A percentile compares a stretch with the other conserved stretches of the same genome.
Conservation (phyloP, 1,140 invertebrate genomes). For the Plutomurus gul region DNA sequence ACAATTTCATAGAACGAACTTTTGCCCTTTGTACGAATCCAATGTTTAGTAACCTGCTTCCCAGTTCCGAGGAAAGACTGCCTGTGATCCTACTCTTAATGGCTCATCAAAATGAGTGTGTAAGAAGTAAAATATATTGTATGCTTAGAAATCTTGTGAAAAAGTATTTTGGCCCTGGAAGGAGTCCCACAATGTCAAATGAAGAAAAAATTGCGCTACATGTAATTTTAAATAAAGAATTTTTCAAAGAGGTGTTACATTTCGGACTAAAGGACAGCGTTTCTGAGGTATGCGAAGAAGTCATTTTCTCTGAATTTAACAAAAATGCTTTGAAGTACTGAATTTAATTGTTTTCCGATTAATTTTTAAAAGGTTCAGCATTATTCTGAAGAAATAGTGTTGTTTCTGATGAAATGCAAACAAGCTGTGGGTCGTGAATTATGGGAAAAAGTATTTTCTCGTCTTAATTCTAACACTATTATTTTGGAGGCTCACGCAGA, state of each 20-base stretch:
- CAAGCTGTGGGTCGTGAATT: not conserved
- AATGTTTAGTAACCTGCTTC: not conserved
- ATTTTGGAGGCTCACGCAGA: constrained; percentile 2
- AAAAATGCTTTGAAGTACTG: too few relatives aligned
- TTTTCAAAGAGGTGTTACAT: not conserved
- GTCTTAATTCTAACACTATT: not conserved
- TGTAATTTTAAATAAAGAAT: not conserved
- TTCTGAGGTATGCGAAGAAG: not conserved
- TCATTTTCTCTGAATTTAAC: too few relatives aligned
- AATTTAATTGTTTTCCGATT: too few relatives aligned
- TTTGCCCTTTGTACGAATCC: not conserved
- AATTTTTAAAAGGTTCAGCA: not conserved
- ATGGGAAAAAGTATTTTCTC: not conserved
- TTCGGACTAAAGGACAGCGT: not conserved
- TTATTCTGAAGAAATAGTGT: not conserved
- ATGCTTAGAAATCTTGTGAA: not conserved
- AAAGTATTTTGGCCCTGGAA: not conserved
- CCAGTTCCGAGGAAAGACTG: not conserved
- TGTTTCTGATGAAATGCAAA: not conserved
- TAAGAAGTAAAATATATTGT: not conserved
- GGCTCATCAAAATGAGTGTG: not conserved
- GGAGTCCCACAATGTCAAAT: not conserved
- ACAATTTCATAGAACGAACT: not conserved
- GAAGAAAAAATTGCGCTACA: not conserved
- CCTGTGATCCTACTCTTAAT: not conserved